phyloP scores from a whole-genome alignment of 2,113 vertebrate species.

The Tretioscincus oriximinensis region DNA sequence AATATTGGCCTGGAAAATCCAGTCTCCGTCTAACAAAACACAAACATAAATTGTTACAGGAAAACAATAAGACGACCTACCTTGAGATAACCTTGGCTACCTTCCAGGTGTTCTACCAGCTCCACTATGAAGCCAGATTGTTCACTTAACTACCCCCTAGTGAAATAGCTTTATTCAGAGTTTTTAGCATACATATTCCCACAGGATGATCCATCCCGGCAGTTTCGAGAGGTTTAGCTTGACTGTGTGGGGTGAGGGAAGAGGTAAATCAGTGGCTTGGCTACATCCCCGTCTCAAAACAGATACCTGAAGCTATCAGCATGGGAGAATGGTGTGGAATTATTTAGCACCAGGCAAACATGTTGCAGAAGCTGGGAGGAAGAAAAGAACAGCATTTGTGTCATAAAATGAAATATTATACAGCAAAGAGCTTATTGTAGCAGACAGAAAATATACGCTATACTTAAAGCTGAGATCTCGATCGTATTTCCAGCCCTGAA shows the following conservation, averaged over 20 bases:
- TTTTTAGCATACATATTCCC: conserved; percentile 35
- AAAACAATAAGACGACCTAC: conserved; percentile 12
- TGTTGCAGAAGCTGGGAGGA: not conserved
- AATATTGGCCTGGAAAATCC: not conserved
- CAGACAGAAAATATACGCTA: not conserved
- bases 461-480: no score
- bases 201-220: not conserved
- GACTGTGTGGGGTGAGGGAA: not conserved
- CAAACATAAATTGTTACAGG: conserved; percentile 4
- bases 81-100: conserved; percentile 52
- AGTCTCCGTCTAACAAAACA: conserved; percentile 27
- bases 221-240: conserved; percentile 1
- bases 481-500: no score
- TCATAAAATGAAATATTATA: not conserved
- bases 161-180: conserved; percentile 40
- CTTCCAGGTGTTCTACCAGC: conserved; percentile 27
- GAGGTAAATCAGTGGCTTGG: not conserved
- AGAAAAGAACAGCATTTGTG: not conserved
- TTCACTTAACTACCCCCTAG: conserved; percentile 28
- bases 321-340: not conserved
- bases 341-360: not conserved
- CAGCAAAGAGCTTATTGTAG: conserved; percentile 8
- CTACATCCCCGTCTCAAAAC: conserved; percentile 1
- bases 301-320: not conserved
- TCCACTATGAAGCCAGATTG: conserved; percentile 19